Evolutionary conservation across 2,888 invertebrate species (phyloP).

Genomic region (Thymelicus acteon): DNA sequence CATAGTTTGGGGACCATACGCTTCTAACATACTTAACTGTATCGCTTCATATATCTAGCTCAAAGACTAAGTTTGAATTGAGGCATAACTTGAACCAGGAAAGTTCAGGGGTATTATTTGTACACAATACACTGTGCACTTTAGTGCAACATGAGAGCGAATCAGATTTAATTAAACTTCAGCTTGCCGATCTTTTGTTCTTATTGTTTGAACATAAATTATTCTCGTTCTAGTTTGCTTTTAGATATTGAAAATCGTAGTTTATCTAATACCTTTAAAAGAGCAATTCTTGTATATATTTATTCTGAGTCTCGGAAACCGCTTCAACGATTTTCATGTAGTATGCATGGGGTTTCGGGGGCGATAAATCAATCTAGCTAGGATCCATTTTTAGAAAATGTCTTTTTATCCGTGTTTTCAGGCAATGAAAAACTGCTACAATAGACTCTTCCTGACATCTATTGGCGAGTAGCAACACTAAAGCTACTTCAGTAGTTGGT

Average conservation of each 20-base stretch:
- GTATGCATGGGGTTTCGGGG: too few species aligned
- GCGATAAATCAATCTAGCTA: too few species aligned
- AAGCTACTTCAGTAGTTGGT: too few species aligned
- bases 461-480: too few species aligned
- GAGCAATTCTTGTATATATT: too few species aligned
- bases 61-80: conserved; percentile 2
- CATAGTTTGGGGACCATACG: background rate
- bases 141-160: conserved; percentile 2
- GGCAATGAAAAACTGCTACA: too few species aligned
- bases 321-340: too few species aligned
- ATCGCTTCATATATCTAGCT: background rate
- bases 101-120: background rate
- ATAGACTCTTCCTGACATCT: too few species aligned
- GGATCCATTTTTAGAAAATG: too few species aligned
- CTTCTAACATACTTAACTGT: background rate
- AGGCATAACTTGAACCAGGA: conserved; percentile 10
- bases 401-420: too few species aligned
- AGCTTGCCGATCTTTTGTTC: background rate
- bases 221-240: background rate
- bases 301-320: too few species aligned
- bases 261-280: background rate
- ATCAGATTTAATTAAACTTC: conserved; percentile 17
- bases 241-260: background rate
- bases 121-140: background rate
- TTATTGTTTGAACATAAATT: conserved; percentile 1